Conservation (phyloP, 1,140 invertebrate species). For the Lasioglossum baleicum region DNA sequence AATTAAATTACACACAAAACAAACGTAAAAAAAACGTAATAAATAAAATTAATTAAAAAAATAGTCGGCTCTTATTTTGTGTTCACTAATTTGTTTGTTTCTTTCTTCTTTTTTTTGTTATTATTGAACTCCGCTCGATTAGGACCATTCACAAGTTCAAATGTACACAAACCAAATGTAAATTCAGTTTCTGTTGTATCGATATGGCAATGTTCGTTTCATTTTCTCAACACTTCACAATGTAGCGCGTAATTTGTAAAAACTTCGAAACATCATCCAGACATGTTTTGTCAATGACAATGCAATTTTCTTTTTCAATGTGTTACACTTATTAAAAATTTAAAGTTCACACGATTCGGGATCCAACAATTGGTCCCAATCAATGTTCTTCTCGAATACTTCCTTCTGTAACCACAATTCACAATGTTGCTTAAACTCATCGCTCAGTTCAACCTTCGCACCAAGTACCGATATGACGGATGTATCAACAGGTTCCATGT, state of each 20-base stretch:
- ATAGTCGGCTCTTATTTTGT: slow-evolving; percentile 17
- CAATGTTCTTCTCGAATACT: slow-evolving; percentile 92
- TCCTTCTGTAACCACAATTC: slow-evolving; percentile 97
- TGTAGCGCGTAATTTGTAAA: slow-evolving; percentile 51
- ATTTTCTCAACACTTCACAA: slow-evolving; percentile 56
- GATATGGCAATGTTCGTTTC: slow-evolving; percentile 57
- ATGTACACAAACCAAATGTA: slow-evolving; percentile 46
- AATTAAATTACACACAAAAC: slow-evolving; percentile 29
- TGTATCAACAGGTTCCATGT: slow-evolving; percentile 92
- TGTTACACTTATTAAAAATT: slow-evolving; percentile 57
- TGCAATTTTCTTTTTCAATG: slow-evolving; percentile 36
- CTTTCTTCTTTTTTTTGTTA: background rate
- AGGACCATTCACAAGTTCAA: slow-evolving; percentile 51
- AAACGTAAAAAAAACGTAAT: slow-evolving; percentile 34
- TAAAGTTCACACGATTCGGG: slow-evolving; percentile 67
- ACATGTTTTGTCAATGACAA: slow-evolving; percentile 55
- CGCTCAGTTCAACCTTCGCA: slow-evolving; percentile 89
- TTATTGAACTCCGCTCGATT: slow-evolving; percentile 49
- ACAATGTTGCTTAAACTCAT: slow-evolving; percentile 98
- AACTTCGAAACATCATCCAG: slow-evolving; percentile 53
- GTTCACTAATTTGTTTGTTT: slow-evolving; percentile 32
- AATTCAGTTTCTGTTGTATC: slow-evolving; percentile 43
- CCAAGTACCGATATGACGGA: slow-evolving; percentile 92
- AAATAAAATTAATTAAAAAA: slow-evolving; percentile 17
- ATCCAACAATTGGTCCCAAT: slow-evolving; percentile 85